phyloP scores from a whole-genome alignment of 2,888 invertebrate genomes.

The Tinea trinotella region DNA sequence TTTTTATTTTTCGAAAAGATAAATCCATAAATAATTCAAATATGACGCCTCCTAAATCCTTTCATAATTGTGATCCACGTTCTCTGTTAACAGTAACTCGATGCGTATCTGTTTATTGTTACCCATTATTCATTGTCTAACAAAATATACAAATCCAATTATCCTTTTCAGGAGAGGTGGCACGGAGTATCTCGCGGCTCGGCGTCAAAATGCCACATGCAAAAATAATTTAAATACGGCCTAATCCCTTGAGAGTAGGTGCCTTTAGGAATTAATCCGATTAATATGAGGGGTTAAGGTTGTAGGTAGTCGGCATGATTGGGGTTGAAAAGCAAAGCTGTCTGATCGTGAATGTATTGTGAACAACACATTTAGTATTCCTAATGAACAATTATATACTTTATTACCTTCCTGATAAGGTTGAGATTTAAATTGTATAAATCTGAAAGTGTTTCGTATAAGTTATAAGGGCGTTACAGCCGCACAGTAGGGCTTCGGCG shows the following conservation, averaged over 20 bases:
- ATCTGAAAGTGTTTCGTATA: constrained; percentile 1
- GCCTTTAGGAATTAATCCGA: constrained; percentile 56
- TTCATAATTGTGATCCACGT: constrained; percentile 26
- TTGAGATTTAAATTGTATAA: neutral
- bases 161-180: constrained; percentile 13
- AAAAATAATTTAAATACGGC: constrained; percentile 54
- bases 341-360: neutral
- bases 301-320: constrained; percentile 8
- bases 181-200: constrained; percentile 19
- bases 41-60: constrained; percentile 27
- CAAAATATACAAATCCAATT: constrained; percentile 34
- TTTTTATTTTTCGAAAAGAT: too few relatives aligned
- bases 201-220: constrained; percentile 51
- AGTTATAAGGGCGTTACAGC: neutral
- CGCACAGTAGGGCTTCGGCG: neutral
- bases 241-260: constrained; percentile 38
- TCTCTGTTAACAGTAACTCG: constrained; percentile 25
- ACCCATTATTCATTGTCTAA: constrained; percentile 47
- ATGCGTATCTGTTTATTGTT: constrained; percentile 46
- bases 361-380: neutral
- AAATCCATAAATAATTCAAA: neutral
- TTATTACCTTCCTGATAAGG: neutral
- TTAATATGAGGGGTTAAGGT: constrained; percentile 30
- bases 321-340: constrained; percentile 17
- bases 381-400: neutral